Conservation (phyloP, 1,140 invertebrate genomes). For the Drosophila arawakana region DNA sequence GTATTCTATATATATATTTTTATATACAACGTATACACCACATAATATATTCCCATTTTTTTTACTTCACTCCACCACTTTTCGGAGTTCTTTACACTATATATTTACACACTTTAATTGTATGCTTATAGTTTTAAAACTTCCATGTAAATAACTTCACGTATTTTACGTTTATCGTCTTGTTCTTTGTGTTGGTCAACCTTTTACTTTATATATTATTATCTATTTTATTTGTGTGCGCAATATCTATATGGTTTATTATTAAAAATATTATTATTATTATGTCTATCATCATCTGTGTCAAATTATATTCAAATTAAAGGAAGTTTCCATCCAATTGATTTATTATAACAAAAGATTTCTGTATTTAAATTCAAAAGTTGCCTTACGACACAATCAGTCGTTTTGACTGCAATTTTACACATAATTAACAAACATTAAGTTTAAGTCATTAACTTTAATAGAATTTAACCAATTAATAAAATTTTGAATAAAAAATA, state of each 20-base stretch:
- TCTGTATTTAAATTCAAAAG: background rate
- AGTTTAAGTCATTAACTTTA: constrained; percentile 79
- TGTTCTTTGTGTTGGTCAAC: constrained; percentile 44
- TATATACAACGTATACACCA: constrained; percentile 69
- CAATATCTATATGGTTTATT: constrained; percentile 14
- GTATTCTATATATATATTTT: constrained; percentile 61
- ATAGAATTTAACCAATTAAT: constrained; percentile 70
- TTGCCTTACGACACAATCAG: constrained; percentile 31
- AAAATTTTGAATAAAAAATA: constrained; percentile 34
- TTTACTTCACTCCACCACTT: constrained; percentile 29
- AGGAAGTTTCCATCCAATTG: constrained; percentile 9
- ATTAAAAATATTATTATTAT: constrained; percentile 29
- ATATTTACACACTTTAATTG: constrained; percentile 41
- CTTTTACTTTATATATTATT: constrained; percentile 23
- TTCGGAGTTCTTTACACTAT: constrained; percentile 17
- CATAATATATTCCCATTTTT: constrained; percentile 65
- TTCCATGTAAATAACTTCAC: constrained; percentile 65
- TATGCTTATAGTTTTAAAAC: constrained; percentile 29
- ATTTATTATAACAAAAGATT: constrained; percentile 16
- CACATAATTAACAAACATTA: constrained; percentile 50
- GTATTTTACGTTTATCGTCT: constrained; percentile 36
- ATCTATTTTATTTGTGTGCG: constrained; percentile 21
- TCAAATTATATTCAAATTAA: constrained; percentile 39
- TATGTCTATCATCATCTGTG: constrained; percentile 27
- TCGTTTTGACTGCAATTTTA: constrained; percentile 13